phyloP scores from a whole-genome alignment of 37 sponge, comb jelly and placozoan species.

The Halichondria panicea region DNA sequence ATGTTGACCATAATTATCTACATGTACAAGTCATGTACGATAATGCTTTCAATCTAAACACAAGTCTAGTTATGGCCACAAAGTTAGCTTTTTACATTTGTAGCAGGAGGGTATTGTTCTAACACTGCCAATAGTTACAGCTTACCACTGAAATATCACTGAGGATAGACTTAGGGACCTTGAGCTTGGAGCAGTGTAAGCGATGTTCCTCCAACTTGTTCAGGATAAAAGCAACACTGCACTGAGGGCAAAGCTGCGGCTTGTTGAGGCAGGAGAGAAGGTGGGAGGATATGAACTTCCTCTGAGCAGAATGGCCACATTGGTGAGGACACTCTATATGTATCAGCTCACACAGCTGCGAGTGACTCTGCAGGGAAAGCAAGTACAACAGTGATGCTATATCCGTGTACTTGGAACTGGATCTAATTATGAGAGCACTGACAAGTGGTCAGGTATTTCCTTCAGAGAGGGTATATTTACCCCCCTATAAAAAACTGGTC shows the following conservation, averaged over 20 bases:
- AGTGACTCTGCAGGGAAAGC: constrained; percentile 56
- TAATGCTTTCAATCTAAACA: too few species aligned
- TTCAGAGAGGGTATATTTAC: too few species aligned
- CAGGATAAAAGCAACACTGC: constrained; percentile 39
- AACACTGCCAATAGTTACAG: background rate
- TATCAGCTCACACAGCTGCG: constrained; percentile 48
- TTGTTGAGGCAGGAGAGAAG: constrained; percentile 56
- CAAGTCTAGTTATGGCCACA: too few species aligned
- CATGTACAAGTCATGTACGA: constrained; percentile 19
- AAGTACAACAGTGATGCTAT: background rate
- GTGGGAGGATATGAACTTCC: constrained; percentile 53
- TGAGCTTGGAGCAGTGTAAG: constrained; percentile 54
- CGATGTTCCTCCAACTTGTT: constrained; percentile 40
- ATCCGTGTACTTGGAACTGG: background rate
- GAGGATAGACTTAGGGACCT: constrained; percentile 36
- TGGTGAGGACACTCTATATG: constrained; percentile 52
- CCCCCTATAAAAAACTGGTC: too few species aligned
- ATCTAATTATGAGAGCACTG: too few species aligned
- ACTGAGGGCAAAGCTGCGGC: constrained; percentile 31
- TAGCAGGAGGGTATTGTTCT: too few species aligned
- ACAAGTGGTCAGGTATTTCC: too few species aligned
- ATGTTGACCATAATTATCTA: too few species aligned
- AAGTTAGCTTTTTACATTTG: too few species aligned
- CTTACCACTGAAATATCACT: constrained; percentile 34
- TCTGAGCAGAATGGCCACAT: constrained; percentile 46